A percentile compares a stretch with the other conserved stretches of the same genome.
phyloP scores from a whole-genome alignment of 64 coral and sea anemone genomes.

The Stylophora pistillata region DNA sequence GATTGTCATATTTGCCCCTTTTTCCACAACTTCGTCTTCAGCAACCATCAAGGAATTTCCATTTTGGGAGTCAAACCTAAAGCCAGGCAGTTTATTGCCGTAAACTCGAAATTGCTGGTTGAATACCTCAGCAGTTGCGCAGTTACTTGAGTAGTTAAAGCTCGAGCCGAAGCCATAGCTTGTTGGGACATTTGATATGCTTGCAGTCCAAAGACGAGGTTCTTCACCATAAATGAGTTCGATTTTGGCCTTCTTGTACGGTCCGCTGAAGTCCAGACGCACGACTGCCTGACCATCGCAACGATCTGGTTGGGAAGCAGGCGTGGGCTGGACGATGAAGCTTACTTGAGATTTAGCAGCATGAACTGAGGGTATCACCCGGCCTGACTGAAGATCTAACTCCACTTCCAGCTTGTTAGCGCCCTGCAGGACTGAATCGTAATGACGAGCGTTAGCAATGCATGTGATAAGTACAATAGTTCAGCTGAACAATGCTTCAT shows the following conservation, averaged over 20 bases:
- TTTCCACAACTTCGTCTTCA: constrained; percentile 34
- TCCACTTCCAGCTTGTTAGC: constrained; percentile 23
- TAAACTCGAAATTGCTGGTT: constrained; percentile 72
- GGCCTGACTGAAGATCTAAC: constrained; percentile 12
- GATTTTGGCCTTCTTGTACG: constrained; percentile 49
- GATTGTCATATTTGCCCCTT: constrained; percentile 38
- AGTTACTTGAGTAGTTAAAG: constrained; percentile 60
- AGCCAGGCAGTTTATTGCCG: constrained; percentile 52
- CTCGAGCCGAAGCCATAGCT: constrained; percentile 73
- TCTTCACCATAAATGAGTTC: constrained; percentile 63
- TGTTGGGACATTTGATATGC: constrained; percentile 42
- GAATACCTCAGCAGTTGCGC: constrained; percentile 55
- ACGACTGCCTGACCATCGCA: constrained; percentile 67
- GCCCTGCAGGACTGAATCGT: constrained; percentile 2
- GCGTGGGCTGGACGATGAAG: constrained; percentile 2
- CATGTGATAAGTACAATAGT: background rate
- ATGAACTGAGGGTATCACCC: background rate
- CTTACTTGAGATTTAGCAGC: background rate
- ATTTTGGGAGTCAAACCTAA: constrained; percentile 14
- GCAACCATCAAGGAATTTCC: constrained; percentile 61
- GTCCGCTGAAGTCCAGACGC: constrained; percentile 53
- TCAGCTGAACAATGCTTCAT: background rate
- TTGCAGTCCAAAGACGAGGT: constrained; percentile 58
- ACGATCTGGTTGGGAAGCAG: background rate
- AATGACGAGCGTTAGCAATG: background rate